Evolutionary conservation across 2,797 vertebrate genomes (phyloP), one percentile per base, ranked within the genome.

Genomic region (Cyclura pinguis): DNA sequence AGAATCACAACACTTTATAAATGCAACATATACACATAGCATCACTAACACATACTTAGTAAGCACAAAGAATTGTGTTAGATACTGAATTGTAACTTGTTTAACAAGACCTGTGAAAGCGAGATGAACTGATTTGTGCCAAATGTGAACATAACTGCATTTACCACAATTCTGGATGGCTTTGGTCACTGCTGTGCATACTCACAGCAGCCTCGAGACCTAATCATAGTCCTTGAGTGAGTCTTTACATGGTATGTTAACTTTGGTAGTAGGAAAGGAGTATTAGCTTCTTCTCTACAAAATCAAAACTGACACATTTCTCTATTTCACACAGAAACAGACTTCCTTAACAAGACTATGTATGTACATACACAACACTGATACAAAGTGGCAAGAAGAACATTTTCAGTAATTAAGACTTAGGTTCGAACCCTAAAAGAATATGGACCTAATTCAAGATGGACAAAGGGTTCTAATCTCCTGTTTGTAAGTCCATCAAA

Each of bases 1-100:
- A 89, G n/a, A 22, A 94, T 91, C 89, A 91, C 88, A 91, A 80
- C 80, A 94, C 6, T 83, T 87, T 83, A 55, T 72, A 55, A 72
- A 72, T 47, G 20, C 22, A 67, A 18, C 13, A n/a, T 27, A 38
- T 10, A 52, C n/a, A 42, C 62, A 62, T 5, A 50, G 32, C 67
- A 62, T 86, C 29, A 80, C 77, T 16, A 64, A 86, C 52, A 13
- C 50, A 74, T 42, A 13, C 59, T 74, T 35, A 47, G 29, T 35
- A 18, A 57, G 50, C 73, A 81, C 18, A 81, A 38, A 69, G 18
- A 13, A 73, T 9, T 32, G 35, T 22, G 32, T 6, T 72, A 77
- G 42, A 84, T 69, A 78, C 12, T 73, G 52, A 74, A 73, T 82
- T 82, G 35, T 32, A 74, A 86, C 13, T 55, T 57, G 50, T 32